A percentile compares a stretch with the other conserved stretches of the same genome.
phyloP scores from a whole-genome alignment of 2,113 vertebrate genomes.

The Corvus moneduloides region DNA sequence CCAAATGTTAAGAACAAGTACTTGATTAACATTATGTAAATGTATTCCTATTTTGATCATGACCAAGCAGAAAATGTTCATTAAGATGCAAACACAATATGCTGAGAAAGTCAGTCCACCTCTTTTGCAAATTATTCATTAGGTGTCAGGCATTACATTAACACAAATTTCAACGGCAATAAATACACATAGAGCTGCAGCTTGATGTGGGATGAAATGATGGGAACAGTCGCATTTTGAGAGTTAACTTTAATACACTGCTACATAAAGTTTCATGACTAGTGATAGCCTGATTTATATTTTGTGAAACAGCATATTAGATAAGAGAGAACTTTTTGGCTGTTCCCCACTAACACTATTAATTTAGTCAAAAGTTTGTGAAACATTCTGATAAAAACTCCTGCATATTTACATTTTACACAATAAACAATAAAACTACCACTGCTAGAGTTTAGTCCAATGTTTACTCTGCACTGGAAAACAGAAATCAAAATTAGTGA shows the following conservation, averaged over 20 bases:
- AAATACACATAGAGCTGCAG: not conserved
- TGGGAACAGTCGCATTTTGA: not conserved
- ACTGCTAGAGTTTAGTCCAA: not conserved
- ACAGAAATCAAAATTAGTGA: not conserved
- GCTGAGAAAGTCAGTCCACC: constrained; percentile 46
- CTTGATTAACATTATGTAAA: constrained; percentile 68
- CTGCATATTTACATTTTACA: not conserved
- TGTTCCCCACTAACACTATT: not conserved
- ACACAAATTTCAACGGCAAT: constrained; percentile 19
- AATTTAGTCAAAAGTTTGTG: not conserved
- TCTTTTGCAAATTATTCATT: constrained; percentile 41
- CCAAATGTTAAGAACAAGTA: constrained; percentile 61
- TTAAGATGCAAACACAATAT: constrained; percentile 53
- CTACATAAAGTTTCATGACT: not conserved
- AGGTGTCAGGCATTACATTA: constrained; percentile 6
- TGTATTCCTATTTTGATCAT: constrained; percentile 51
- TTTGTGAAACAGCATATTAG: not conserved
- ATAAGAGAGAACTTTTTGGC: not conserved
- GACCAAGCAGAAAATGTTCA: constrained; percentile 63
- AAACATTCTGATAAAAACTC: not conserved
- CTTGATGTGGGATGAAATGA: not conserved
- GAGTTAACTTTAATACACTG: not conserved
- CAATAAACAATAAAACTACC: not conserved
- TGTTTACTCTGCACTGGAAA: not conserved
- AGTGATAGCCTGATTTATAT: not conserved